Evolutionary conservation across 1,140 invertebrate genomes (phyloP).

Genomic region (Zaprionus inermis): DNA sequence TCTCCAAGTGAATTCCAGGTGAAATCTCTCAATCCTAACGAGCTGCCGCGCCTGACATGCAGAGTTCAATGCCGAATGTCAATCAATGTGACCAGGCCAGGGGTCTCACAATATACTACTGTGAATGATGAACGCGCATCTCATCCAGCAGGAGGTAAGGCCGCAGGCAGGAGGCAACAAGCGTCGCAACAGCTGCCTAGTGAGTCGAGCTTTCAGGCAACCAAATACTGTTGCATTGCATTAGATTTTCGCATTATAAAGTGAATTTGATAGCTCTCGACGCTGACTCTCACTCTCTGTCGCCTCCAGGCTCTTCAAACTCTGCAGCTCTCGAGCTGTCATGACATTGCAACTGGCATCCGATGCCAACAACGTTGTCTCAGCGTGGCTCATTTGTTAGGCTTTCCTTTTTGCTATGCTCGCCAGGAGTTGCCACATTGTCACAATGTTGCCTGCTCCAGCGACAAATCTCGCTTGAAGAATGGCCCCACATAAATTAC

Average conservation of each 20-base stretch:
- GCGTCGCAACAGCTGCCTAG: background rate
- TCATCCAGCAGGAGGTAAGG: constrained; percentile 62
- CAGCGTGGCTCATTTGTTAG: constrained; percentile 32
- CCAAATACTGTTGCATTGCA: constrained; percentile 39
- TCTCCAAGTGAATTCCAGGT: constrained; percentile 42
- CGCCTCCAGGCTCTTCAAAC: constrained; percentile 19
- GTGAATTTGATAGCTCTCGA: constrained; percentile 53
- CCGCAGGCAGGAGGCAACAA: background rate
- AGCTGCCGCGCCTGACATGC: constrained; percentile 34
- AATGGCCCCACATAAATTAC: constrained; percentile 65
- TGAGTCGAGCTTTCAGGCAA: too few species aligned
- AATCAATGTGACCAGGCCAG: constrained; percentile 57
- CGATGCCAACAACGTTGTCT: constrained; percentile 26
- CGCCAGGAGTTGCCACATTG: background rate
- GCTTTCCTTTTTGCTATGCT: constrained; percentile 9
- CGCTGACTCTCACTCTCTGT: constrained; percentile 27
- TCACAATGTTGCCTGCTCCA: constrained; percentile 29
- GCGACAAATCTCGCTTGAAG: constrained; percentile 61
- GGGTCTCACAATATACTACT: constrained; percentile 17
- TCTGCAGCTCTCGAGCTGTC: constrained; percentile 31
- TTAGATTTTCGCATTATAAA: constrained; percentile 56
- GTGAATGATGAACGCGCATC: constrained; percentile 37
- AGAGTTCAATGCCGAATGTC: constrained; percentile 78
- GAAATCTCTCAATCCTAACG: constrained; percentile 27
- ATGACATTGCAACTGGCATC: constrained; percentile 27